Conservation (phyloP, 1,140 invertebrate genomes). For the Arctopsyche grandis region DNA sequence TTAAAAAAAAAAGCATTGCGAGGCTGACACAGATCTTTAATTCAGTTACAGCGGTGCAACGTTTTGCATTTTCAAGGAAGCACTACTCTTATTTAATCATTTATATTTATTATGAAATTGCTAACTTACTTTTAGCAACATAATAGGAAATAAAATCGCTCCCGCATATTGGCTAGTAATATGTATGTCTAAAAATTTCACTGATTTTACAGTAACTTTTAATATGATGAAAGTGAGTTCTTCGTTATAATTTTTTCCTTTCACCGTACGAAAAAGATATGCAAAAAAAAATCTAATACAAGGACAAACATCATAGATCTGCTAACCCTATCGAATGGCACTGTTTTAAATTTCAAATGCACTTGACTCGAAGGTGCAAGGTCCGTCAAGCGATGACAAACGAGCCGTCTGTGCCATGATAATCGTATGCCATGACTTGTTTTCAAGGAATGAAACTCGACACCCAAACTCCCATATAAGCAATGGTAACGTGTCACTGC, state of each 20-base stretch:
- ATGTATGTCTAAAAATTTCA: no score
- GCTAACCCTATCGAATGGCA: neutral
- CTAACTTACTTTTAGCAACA: neutral
- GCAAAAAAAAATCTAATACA: no score
- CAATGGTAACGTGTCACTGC: constrained; percentile 23
- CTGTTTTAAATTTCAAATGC: constrained; percentile 47
- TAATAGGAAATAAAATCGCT: neutral
- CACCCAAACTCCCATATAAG: constrained; percentile 19
- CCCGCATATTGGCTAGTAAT: no score
- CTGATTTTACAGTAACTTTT: no score
- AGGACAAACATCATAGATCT: neutral
- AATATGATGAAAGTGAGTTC: no score
- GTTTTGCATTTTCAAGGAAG: constrained; percentile 3
- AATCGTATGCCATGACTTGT: constrained; percentile 36
- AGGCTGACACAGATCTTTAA: constrained; percentile 45
- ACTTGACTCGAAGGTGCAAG: constrained; percentile 44
- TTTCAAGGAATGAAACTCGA: constrained; percentile 33
- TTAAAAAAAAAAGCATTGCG: constrained; percentile 37
- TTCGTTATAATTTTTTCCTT: no score
- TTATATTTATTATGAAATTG: neutral
- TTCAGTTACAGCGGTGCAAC: constrained; percentile 39
- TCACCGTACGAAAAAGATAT: no score
- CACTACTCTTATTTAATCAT: neutral
- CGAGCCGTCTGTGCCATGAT: neutral
- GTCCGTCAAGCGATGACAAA: constrained; percentile 42